Evolutionary conservation across 2,797 vertebrate genomes (phyloP).

Genomic region (Sebastes matsubarae): DNA sequence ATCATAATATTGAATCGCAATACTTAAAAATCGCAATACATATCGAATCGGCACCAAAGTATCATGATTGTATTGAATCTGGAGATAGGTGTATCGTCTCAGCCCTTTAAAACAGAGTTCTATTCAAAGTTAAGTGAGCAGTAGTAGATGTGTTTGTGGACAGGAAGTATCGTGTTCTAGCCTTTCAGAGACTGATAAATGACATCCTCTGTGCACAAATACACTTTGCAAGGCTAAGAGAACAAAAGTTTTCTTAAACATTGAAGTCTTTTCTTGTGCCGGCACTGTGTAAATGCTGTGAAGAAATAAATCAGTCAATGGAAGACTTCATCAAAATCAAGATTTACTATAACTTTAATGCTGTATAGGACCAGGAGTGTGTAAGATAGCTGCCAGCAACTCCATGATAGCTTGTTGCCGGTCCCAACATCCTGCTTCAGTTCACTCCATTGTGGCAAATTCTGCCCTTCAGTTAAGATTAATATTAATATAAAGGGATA

Average conservation of each 20-base stretch:
- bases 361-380: neutral
- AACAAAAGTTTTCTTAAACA: neutral
- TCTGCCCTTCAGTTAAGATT: neutral
- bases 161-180: neutral
- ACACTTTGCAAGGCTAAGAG: neutral
- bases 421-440: neutral
- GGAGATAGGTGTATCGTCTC: too few species aligned
- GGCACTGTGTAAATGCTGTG: neutral
- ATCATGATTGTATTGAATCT: too few species aligned
- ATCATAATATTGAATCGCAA: too few species aligned
- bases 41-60: too few species aligned
- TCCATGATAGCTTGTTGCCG: neutral
- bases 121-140: neutral
- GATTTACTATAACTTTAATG: neutral
- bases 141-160: neutral
- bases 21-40: too few species aligned
- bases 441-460: neutral
- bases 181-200: neutral
- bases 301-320: neutral
- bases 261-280: neutral
- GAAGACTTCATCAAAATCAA: neutral
- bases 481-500: neutral
- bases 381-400: constrained; percentile 5
- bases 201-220: neutral
- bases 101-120: neutral